phyloP scores from a whole-genome alignment of 2,888 invertebrate genomes.

The Chrysotoxum bicinctum region DNA sequence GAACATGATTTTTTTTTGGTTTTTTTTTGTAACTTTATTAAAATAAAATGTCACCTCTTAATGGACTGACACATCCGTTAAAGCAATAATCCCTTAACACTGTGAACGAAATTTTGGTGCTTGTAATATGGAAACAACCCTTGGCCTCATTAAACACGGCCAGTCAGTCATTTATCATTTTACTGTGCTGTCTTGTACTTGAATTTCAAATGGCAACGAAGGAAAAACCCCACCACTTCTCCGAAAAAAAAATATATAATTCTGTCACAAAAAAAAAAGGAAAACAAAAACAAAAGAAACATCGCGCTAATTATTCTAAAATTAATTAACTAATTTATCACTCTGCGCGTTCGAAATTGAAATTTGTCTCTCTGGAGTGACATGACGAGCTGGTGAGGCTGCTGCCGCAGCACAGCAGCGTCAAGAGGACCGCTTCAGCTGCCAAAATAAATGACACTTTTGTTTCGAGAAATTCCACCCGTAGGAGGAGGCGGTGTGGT shows the following conservation, averaged over 20 bases:
- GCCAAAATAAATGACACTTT: constrained; percentile 65
- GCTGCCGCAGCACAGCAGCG: constrained; percentile 16
- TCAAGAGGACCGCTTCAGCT: constrained; percentile 29
- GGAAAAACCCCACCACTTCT: neutral
- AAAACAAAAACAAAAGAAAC: constrained; percentile 38
- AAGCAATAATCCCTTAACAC: neutral
- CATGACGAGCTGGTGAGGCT: constrained; percentile 9
- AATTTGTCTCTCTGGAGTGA: constrained; percentile 57
- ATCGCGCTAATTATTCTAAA: constrained; percentile 68
- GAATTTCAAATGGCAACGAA: neutral
- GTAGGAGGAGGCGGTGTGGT: constrained; percentile 44
- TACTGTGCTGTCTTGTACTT: constrained; percentile 8
- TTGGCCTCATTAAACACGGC: constrained; percentile 42
- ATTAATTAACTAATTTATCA: constrained; percentile 72
- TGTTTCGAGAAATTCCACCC: constrained; percentile 54
- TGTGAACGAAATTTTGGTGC: constrained; percentile 29
- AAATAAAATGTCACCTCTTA: constrained; percentile 19
- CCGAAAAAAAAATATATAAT: neutral
- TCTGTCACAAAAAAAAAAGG: constrained; percentile 24
- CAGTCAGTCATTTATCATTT: constrained; percentile 57
- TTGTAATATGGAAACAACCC: constrained; percentile 42
- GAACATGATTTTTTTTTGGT: neutral
- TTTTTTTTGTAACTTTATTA: constrained; percentile 9
- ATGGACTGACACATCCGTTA: constrained; percentile 11
- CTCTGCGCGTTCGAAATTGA: constrained; percentile 49